These are phyloP conservation scores for Sinonovacula constricta DNA, from an alignment of 1,140 invertebrate genomes.

Conservation along the genomic window DNA sequence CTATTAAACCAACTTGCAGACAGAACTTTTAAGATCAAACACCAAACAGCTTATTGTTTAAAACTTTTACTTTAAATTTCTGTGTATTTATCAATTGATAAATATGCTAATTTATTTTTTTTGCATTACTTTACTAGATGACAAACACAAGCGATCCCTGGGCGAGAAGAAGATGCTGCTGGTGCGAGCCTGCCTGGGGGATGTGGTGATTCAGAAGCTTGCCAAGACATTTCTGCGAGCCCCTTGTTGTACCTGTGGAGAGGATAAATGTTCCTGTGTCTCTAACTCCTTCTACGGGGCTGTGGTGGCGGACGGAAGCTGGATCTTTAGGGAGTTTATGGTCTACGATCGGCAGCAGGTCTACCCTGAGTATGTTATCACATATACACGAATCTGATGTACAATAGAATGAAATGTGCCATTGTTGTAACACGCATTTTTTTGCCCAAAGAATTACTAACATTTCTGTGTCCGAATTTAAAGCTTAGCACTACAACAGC, in stretches of 20 bases:
- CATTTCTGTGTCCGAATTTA: no score
- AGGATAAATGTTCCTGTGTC: constrained; percentile 35
- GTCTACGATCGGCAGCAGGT: constrained; percentile 41
- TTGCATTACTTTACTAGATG: constrained; percentile 23
- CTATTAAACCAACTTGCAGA: no score
- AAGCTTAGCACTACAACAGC: no score
- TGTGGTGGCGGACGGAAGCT: constrained; percentile 54
- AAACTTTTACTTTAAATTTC: no score
- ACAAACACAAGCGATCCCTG: constrained; percentile 10
- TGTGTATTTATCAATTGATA: no score
- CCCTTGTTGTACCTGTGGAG: constrained; percentile 39
- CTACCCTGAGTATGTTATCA: constrained; percentile 54
- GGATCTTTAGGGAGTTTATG: constrained; percentile 57
- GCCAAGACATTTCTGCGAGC: constrained; percentile 31
- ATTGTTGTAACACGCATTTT: no score
- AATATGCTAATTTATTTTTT: background rate
- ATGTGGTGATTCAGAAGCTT: constrained; percentile 4
- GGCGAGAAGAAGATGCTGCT: constrained; percentile 49
- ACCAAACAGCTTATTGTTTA: no score
- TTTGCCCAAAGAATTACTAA: no score
- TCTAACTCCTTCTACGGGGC: constrained; percentile 50
- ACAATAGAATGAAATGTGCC: no score
- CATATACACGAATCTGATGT: constrained; percentile 51
- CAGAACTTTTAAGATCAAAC: no score
- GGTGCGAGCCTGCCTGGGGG: constrained; percentile 34